phyloP scores from a whole-genome alignment of 2,888 invertebrate species.

The Synanthedon formicaeformis region DNA sequence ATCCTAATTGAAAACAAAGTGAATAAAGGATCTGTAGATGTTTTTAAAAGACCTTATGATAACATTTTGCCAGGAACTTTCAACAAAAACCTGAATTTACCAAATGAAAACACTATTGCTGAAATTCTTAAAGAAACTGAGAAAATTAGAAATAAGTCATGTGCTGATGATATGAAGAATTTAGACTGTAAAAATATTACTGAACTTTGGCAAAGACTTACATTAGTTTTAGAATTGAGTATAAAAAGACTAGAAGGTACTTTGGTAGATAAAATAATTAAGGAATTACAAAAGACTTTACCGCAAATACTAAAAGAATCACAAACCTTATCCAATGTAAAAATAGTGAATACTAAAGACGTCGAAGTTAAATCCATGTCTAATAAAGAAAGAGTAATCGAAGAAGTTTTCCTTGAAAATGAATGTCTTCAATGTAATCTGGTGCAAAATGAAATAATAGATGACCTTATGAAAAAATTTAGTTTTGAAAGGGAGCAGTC shows the following conservation, averaged over 20 bases:
- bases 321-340: neutral
- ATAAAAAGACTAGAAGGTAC: constrained; percentile 37
- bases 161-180: constrained; percentile 20
- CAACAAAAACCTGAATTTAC: constrained; percentile 24
- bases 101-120: constrained; percentile 26
- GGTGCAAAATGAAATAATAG: constrained; percentile 34
- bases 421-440: constrained; percentile 37
- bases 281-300: constrained; percentile 27
- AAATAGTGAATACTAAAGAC: neutral
- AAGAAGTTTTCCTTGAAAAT: constrained; percentile 9
- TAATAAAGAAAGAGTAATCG: constrained; percentile 12
- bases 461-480: constrained; percentile 30
- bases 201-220: constrained; percentile 40
- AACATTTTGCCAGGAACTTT: constrained; percentile 9
- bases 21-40: constrained; percentile 13
- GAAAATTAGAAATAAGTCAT: constrained; percentile 15
- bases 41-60: constrained; percentile 22
- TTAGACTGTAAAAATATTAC: constrained; percentile 15
- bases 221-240: constrained; percentile 29
- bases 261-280: constrained; percentile 33
- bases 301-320: neutral
- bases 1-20: constrained; percentile 1
- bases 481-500: constrained; percentile 11
- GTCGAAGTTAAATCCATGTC: constrained; percentile 1
- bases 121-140: constrained; percentile 21